phyloP scores from a whole-genome alignment of 2,797 vertebrate species.

The Cygnus olor region DNA sequence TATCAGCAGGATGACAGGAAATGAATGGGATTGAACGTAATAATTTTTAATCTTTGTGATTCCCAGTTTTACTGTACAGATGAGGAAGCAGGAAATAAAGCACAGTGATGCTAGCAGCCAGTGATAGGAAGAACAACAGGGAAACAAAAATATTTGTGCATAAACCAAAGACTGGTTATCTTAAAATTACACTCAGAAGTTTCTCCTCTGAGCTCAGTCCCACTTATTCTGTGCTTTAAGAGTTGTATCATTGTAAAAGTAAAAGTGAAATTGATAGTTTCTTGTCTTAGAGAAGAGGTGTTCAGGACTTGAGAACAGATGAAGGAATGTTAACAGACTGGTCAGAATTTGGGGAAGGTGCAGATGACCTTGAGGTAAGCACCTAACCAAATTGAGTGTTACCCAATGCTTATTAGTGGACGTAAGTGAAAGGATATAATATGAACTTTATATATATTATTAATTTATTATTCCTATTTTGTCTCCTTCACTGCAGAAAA shows the following conservation, averaged over 20 bases:
- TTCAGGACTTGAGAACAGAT: neutral
- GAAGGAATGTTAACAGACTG: neutral
- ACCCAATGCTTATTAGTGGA: neutral
- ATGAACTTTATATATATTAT: neutral
- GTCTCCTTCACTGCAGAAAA: neutral
- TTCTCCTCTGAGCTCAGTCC: neutral
- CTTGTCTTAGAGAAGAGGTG: neutral
- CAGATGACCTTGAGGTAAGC: neutral
- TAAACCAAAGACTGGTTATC: neutral
- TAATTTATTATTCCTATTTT: neutral
- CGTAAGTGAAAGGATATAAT: neutral
- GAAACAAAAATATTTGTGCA: neutral
- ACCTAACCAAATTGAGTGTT: neutral
- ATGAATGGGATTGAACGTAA: constrained; percentile 65
- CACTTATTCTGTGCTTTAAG: neutral
- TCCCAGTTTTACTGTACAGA: neutral
- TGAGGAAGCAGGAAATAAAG: constrained; percentile 19
- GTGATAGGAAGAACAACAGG: neutral
- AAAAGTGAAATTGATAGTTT: neutral
- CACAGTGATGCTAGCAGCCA: neutral
- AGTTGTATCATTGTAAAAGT: neutral
- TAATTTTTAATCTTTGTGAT: constrained; percentile 60
- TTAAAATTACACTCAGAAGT: neutral
- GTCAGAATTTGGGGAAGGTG: neutral
- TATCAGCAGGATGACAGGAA: constrained; percentile 62